Evolutionary conservation across 1,140 invertebrate species (phyloP), one percentile per base, ranked within the genome.

Genomic region (Heliothis subflexa): DNA sequence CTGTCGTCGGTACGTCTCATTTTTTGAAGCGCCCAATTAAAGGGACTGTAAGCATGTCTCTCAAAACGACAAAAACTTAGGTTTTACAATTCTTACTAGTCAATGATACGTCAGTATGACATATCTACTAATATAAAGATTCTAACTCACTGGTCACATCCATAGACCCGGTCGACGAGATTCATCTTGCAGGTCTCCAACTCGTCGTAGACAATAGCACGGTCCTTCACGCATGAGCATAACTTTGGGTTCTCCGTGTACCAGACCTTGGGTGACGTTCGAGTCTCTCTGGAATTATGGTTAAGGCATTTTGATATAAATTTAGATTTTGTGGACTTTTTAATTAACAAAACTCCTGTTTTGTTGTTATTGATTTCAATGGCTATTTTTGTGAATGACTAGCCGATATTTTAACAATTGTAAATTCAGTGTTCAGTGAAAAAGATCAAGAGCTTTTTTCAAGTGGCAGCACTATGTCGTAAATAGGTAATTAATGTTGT

Each of bases 131-230:
- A 59, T 25, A 59, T 13, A 13, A 62, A 40, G 13, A 18, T 49
- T 5, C 33, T 40, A 7, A 90, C 93, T 93, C 77, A 94, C 93
- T 93, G 91, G 59, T 93, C 91, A 76, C 90, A 90, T 10, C 90
- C 91, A 45, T 94, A 94, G 13, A 94, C 84, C 1, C 89, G 79
- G 40, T 94, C 91, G 0, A 94, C 93, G 7, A 93, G 85, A 2
- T 59, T 80, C 91, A 92, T 93, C 78, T 94, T 94, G 77, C 86
- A 89, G 80, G 85, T 88, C 66, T 93, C 88, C 52, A 93, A 64
- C 71, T 93, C 91, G 7, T 92, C 86, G 28, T 91, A 91, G 1
- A 94, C 91, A 7, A 93, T 73, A n/a, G 78, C 76, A 7, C 93
- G 81, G 33, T 93, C 93, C 75, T 91, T 91, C 16, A 94, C 92